Evolutionary conservation across 1,140 invertebrate species (phyloP).

Genomic region (Xylocopa sonorina): DNA sequence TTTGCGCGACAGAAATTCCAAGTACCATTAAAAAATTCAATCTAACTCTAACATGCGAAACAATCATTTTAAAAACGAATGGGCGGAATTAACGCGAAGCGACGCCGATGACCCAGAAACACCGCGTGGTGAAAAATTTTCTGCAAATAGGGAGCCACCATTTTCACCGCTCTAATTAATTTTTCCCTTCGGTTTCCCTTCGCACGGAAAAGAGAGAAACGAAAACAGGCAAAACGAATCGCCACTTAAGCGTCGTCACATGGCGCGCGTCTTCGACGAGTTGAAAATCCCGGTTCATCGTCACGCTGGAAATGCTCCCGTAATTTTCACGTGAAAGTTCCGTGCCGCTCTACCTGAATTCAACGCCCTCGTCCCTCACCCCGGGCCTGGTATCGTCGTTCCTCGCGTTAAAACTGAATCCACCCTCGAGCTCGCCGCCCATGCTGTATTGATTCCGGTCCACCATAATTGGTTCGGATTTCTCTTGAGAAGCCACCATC

Average conservation of each 20-base stretch:
- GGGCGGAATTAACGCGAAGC: background rate
- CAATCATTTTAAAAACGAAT: background rate
- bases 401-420: conserved; percentile 61
- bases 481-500: conserved; percentile 53
- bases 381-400: conserved; percentile 63
- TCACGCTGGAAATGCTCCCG: background rate
- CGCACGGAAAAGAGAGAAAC: too few relatives aligned
- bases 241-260: background rate
- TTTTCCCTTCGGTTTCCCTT: background rate
- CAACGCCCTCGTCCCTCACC: conserved; percentile 69
- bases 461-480: conserved; percentile 61
- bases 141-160: background rate
- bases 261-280: background rate
- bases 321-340: conserved; percentile 10
- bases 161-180: background rate
- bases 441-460: conserved; percentile 73
- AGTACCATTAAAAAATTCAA: background rate
- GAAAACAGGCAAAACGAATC: background rate
- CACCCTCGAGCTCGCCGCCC: conserved; percentile 55
- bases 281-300: conserved; percentile 1
- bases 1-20: background rate
- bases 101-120: background rate
- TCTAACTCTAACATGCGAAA: background rate
- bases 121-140: background rate
- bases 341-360: conserved; percentile 67